Conservation (phyloP, 2,113 vertebrate genomes). For the Hypomesus transpacificus region DNA sequence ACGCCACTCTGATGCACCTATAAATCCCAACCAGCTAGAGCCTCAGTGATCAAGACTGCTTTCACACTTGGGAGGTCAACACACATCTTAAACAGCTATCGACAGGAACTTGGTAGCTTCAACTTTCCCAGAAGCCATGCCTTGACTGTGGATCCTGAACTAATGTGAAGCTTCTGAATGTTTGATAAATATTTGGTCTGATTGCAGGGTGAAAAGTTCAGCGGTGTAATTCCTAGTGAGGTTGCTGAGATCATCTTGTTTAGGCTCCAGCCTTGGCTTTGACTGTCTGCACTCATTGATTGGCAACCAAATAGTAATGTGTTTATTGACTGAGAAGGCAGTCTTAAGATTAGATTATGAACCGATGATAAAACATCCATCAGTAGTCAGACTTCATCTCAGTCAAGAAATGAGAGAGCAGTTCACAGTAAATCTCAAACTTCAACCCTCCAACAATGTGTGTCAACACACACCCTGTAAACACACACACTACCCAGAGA, state of each 20-base stretch:
- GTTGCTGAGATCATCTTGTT: slow-evolving; percentile 25
- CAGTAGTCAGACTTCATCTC: slow-evolving; percentile 12
- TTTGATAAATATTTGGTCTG: slow-evolving; percentile 48
- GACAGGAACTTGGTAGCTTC: no score
- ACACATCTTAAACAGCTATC: no score
- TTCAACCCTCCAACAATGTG: no score
- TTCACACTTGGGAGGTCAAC: no score
- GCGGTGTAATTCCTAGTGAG: slow-evolving; percentile 45
- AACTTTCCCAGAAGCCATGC: slow-evolving; percentile 26
- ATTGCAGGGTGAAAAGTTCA: slow-evolving; percentile 56
- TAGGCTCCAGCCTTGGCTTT: slow-evolving; percentile 10
- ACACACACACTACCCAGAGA: no score
- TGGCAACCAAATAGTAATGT: slow-evolving; percentile 47
- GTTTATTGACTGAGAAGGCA: slow-evolving; percentile 46
- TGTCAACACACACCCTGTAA: no score
- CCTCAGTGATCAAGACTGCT: no score
- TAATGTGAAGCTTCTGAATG: slow-evolving; percentile 52
- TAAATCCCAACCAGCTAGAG: no score
- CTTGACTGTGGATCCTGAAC: slow-evolving; percentile 50
- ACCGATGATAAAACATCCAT: slow-evolving; percentile 31
- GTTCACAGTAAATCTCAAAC: no score
- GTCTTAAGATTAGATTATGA: slow-evolving; percentile 30
- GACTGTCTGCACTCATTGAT: slow-evolving; percentile 43
- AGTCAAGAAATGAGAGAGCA: no score
- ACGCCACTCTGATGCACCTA: no score